phyloP scores from a whole-genome alignment of 2,888 invertebrate genomes.

The Microplitis deprimator region DNA sequence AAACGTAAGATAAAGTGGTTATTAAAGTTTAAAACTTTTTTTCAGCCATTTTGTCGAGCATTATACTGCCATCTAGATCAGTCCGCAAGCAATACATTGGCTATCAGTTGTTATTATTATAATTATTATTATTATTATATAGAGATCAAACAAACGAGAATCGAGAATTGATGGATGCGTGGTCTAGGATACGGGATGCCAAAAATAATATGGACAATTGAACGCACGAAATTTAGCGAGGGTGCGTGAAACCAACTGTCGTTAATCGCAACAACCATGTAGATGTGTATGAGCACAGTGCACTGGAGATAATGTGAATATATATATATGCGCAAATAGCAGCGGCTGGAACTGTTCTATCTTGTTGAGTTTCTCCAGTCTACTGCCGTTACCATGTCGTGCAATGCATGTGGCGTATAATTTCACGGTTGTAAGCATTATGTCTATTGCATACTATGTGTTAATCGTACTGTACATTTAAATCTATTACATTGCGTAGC shows the following conservation, averaged over 20 bases:
- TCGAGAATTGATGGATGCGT: too few species aligned
- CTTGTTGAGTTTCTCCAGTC: constrained; percentile 21
- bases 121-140: too few species aligned
- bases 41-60: not conserved
- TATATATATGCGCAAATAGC: constrained; percentile 23
- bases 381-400: constrained; percentile 26
- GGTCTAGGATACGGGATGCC: too few species aligned
- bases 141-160: too few species aligned
- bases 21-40: constrained; percentile 13
- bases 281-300: not conserved
- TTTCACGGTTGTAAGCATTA: constrained; percentile 60
- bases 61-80: too few species aligned
- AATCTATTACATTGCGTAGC: constrained; percentile 28
- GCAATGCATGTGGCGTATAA: constrained; percentile 56
- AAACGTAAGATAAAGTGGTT: not conserved
- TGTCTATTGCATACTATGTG: constrained; percentile 59
- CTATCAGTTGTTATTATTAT: too few species aligned
- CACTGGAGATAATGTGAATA: constrained; percentile 11
- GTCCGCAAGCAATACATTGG: too few species aligned
- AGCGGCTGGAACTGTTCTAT: constrained; percentile 17
- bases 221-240: constrained; percentile 30
- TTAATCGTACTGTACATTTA: constrained; percentile 49
- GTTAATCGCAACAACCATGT: constrained; percentile 46
- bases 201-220: constrained; percentile 39
- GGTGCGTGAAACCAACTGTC: constrained; percentile 45